Evolutionary conservation across 2,888 invertebrate genomes (phyloP).

Genomic region (Epiperipatus broadwayi): DNA sequence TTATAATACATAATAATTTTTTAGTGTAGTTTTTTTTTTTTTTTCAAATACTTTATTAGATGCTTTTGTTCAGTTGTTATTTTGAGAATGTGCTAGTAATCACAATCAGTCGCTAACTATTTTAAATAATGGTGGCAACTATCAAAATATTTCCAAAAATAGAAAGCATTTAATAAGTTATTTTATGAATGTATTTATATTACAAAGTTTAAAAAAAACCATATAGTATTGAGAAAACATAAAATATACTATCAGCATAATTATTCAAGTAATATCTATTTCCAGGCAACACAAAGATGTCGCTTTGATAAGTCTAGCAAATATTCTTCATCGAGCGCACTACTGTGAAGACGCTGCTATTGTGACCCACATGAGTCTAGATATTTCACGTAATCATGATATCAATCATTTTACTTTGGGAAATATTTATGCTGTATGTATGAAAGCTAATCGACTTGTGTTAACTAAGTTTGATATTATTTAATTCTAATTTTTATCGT

Average conservation of each 20-base stretch:
- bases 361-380: conserved; percentile 48
- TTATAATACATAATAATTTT: too few relatives aligned
- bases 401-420: conserved; percentile 47
- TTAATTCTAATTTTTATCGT: neutral
- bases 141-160: too few relatives aligned
- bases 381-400: conserved; percentile 42
- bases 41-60: too few relatives aligned
- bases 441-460: neutral
- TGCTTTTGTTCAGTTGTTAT: too few relatives aligned
- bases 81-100: too few relatives aligned
- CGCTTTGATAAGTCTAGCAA: conserved; percentile 49
- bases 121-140: too few relatives aligned
- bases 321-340: conserved; percentile 46
- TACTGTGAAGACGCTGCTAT: conserved; percentile 49
- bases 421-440: conserved; percentile 44
- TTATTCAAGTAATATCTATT: conserved; percentile 14
- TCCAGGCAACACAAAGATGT: conserved; percentile 48
- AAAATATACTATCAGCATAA: neutral
- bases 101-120: too few relatives aligned
- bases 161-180: too few relatives aligned
- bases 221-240: too few relatives aligned
- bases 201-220: too few relatives aligned
- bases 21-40: too few relatives aligned
- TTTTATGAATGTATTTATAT: too few relatives aligned
- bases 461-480: neutral